These are phyloP conservation scores for Oriolus oriolus DNA, from an alignment of 2,113 vertebrate species.

Conservation along the genomic window DNA sequence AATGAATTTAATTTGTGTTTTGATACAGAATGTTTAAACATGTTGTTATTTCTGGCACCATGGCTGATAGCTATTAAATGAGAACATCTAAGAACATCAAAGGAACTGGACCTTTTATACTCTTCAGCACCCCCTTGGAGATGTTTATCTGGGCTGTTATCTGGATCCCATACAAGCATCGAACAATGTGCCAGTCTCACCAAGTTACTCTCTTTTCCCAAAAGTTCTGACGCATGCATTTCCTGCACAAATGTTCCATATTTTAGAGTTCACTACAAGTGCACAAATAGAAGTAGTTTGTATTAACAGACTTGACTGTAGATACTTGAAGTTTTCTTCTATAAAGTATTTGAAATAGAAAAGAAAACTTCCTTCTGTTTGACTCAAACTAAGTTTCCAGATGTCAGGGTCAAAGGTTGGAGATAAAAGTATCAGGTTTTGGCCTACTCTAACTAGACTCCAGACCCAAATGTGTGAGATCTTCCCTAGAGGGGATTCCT, in stretches of 20 bases:
- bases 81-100: conserved; percentile 78
- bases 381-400: conserved; percentile 92
- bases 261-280: conserved; percentile 80
- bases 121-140: conserved; percentile 69
- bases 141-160: conserved; percentile 80
- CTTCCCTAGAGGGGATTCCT: conserved; percentile 81
- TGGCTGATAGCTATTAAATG: conserved; percentile 70
- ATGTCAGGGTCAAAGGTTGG: conserved; percentile 91
- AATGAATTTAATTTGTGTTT: conserved; percentile 62
- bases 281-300: conserved; percentile 70
- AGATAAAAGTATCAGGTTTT: conserved; percentile 97
- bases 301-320: conserved; percentile 62
- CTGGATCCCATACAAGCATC: conserved; percentile 72
- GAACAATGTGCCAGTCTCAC: conserved; percentile 71
- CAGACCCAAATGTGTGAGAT: conserved; percentile 77
- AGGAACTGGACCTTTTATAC: conserved; percentile 67
- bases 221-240: conserved; percentile 61
- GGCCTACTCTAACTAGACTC: conserved; percentile 75
- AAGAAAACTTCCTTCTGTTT: conserved; percentile 88
- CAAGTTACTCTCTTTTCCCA: conserved; percentile 66
- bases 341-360: conserved; percentile 79
- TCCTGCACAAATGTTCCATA: conserved; percentile 68
- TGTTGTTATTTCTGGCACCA: conserved; percentile 80
- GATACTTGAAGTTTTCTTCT: conserved; percentile 67
- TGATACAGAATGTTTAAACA: conserved; percentile 70